Conservation (phyloP, 2,888 invertebrate species). For the Pyrrhosoma nymphula region DNA sequence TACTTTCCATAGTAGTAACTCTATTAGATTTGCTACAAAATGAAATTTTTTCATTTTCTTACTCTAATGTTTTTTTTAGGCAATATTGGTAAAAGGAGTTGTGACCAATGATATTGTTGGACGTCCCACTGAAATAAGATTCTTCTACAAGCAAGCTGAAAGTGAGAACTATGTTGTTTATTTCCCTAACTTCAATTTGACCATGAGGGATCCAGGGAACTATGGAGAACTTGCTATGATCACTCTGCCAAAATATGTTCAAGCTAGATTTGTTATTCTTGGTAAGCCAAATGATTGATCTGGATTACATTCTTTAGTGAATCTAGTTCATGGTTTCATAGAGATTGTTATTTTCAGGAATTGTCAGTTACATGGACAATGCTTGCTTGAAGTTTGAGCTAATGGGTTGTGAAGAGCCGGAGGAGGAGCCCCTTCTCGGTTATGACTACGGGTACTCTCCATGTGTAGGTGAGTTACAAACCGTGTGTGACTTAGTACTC, state of each 20-base stretch:
- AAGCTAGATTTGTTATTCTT: constrained; percentile 95
- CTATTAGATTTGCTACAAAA: neutral
- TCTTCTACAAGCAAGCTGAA: constrained; percentile 97
- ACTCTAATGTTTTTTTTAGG: constrained; percentile 75
- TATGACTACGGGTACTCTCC: constrained; percentile 96
- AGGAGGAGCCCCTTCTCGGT: constrained; percentile 89
- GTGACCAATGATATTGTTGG: constrained; percentile 97
- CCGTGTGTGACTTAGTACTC: neutral
- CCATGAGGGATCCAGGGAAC: constrained; percentile 97
- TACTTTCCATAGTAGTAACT: neutral
- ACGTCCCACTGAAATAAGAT: constrained; percentile 96
- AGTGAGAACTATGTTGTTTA: constrained; percentile 97
- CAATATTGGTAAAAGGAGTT: constrained; percentile 95
- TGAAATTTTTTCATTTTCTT: neutral
- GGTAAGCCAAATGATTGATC: constrained; percentile 73
- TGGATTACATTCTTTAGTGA: neutral
- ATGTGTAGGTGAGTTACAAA: constrained; percentile 87
- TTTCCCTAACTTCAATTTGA: constrained; percentile 96
- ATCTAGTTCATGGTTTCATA: neutral
- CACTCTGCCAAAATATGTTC: constrained; percentile 94
- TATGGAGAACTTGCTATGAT: constrained; percentile 98
- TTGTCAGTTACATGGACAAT: constrained; percentile 97
- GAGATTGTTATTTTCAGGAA: constrained; percentile 80
- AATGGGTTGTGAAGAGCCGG: constrained; percentile 96
- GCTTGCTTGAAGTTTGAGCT: constrained; percentile 97